Conservation (phyloP, 2,797 vertebrate species). For the Sebastes steindachneri region DNA sequence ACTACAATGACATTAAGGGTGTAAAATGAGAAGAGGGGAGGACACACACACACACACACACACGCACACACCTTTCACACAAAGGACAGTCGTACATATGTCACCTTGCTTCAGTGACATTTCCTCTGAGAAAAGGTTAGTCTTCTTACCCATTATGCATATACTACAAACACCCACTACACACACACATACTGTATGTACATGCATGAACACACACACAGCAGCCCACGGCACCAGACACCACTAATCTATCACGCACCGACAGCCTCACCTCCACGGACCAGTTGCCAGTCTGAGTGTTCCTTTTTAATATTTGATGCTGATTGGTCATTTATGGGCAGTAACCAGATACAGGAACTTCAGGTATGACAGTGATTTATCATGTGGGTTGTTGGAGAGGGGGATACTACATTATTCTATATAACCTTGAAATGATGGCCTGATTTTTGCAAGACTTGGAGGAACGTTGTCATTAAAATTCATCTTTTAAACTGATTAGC, state of each 20-base stretch:
- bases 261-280: constrained; percentile 17
- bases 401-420: constrained; percentile 14
- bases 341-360: constrained; percentile 6
- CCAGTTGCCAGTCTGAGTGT: background rate
- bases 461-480: background rate
- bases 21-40: constrained; percentile 26
- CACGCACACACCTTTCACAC: constrained; percentile 22
- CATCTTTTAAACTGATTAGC: constrained; percentile 3
- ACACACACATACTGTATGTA: background rate
- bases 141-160: background rate
- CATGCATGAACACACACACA: constrained; percentile 19
- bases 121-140: constrained; percentile 60
- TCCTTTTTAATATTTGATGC: background rate
- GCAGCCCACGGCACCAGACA: constrained; percentile 40
- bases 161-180: background rate
- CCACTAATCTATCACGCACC: constrained; percentile 37
- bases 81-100: constrained; percentile 25
- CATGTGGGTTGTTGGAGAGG: background rate
- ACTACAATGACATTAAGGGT: constrained; percentile 21
- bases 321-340: constrained; percentile 48
- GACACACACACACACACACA: constrained; percentile 1
- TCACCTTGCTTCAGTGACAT: constrained; percentile 59
- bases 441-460: background rate
- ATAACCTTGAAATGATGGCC: constrained; percentile 35
- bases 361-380: constrained; percentile 49